phyloP scores from a whole-genome alignment of 2,797 vertebrate genomes.

The Enteromius trimaculatus region DNA sequence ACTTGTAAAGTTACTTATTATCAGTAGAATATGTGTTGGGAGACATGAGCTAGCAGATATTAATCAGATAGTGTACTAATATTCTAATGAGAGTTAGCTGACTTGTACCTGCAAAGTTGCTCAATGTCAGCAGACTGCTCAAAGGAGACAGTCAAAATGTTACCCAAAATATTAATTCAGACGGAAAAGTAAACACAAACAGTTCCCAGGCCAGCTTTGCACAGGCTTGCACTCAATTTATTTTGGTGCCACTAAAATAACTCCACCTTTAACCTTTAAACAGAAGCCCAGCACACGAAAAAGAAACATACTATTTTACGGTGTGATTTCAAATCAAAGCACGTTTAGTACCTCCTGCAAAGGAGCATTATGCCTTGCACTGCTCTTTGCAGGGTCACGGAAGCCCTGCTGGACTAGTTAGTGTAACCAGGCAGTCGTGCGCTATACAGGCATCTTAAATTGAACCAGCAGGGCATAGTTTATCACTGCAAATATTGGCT shows the following conservation, averaged over 20 bases:
- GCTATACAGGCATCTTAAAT: constrained; percentile 51
- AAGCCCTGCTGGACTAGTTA: constrained; percentile 10
- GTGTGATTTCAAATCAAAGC: background rate
- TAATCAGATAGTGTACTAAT: too few relatives aligned
- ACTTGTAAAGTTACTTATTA: too few relatives aligned
- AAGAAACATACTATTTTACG: background rate
- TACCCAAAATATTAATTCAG: background rate
- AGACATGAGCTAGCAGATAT: too few relatives aligned
- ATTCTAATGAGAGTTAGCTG: too few relatives aligned
- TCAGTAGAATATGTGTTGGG: too few relatives aligned
- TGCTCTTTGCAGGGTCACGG: background rate
- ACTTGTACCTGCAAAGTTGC: too few relatives aligned
- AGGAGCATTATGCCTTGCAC: background rate
- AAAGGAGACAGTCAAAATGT: too few relatives aligned
- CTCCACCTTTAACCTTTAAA: background rate
- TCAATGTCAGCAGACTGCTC: too few relatives aligned
- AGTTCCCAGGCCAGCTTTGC: background rate
- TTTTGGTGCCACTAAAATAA: background rate
- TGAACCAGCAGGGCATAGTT: constrained; percentile 64
- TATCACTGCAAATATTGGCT: constrained; percentile 68
- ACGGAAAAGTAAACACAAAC: background rate
- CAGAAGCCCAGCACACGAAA: background rate
- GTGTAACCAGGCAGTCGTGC: constrained; percentile 68
- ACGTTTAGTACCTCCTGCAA: background rate
- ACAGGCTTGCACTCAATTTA: background rate